Percentiles rank a stretch among this genome's conserved stretches.
phyloP scores from a whole-genome alignment of 2,888 invertebrate species.

The Plebejus argus region DNA sequence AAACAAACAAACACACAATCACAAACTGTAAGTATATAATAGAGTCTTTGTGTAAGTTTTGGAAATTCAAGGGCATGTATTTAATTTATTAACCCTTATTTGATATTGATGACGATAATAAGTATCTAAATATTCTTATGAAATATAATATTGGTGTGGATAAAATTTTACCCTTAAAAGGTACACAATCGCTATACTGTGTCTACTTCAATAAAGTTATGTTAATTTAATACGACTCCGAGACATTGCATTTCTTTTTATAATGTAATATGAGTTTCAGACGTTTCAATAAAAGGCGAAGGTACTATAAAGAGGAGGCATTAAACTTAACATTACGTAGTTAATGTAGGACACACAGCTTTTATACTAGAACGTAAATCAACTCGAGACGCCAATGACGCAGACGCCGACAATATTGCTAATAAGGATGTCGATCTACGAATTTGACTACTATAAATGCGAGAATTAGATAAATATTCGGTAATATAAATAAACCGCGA shows the following conservation, averaged over 20 bases:
- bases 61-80: no score
- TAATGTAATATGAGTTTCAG: conserved; percentile 8
- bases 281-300: conserved; percentile 5
- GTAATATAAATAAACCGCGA: conserved; percentile 74
- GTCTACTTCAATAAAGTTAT: conserved; percentile 18
- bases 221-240: background rate
- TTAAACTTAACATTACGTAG: background rate
- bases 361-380: background rate
- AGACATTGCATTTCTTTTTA: conserved; percentile 9
- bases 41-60: background rate
- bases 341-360: background rate
- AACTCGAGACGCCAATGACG: background rate
- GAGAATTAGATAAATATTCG: conserved; percentile 66
- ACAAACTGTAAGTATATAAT: background rate
- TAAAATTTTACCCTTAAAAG: background rate
- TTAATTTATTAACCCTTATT: background rate
- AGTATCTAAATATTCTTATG: background rate
- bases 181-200: background rate
- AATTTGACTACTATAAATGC: conserved; percentile 45
- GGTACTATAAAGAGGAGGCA: background rate
- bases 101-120: background rate
- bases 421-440: conserved; percentile 43
- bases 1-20: background rate
- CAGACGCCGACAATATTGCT: background rate
- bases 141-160: background rate